Evolutionary conservation across 2,888 invertebrate species (phyloP), one percentile per base, ranked within the genome.

Genomic region (Heliconius charithonia): DNA sequence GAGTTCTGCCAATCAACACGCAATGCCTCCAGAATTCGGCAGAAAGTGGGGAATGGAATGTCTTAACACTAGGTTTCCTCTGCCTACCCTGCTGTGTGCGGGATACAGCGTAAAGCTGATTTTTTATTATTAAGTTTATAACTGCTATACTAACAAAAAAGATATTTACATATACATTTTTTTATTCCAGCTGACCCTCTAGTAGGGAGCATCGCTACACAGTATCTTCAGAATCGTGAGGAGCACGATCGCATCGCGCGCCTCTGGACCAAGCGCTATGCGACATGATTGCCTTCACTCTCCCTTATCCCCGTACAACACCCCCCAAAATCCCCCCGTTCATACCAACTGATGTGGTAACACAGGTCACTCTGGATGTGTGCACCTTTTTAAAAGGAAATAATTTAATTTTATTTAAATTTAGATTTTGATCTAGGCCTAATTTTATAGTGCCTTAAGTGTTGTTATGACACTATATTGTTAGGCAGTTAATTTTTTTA

Each of bases 191-290:
- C 98, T 89, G 99, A 99, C 95, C 99, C 99, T 4, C 95, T 99
- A 88, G 99, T 99, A 81, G 99, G 99, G 84, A 99, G 98, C 92
- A 99, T 99, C 95, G 99, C 99, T 76, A 98, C 98, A 84, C 99
- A 99, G 96, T 99, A 98, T 96, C 96, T 99, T 86, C 98, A 99
- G 95, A 99, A 99, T 94, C 96, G 99, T 82, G 98, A 98, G 90
- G 99, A 99, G 92, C 99, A 99, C 91, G 99, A 99, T 94, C 97
- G 99, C 91, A 98, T 99, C 93, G 99, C 99, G 85, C 97, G 99
- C 93, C 97, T 99, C 90, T 99, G 99, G 99, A 99, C 99, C 91
- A 99, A 99, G 94, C 97, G 99, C 88, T 99, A 98, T 90, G 98
- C 98, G 85, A 98, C 98, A 97, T 98, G 97, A 98, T 96, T 95